Conservation (phyloP, 2,888 invertebrate species). For the Ophion obscuratus region DNA sequence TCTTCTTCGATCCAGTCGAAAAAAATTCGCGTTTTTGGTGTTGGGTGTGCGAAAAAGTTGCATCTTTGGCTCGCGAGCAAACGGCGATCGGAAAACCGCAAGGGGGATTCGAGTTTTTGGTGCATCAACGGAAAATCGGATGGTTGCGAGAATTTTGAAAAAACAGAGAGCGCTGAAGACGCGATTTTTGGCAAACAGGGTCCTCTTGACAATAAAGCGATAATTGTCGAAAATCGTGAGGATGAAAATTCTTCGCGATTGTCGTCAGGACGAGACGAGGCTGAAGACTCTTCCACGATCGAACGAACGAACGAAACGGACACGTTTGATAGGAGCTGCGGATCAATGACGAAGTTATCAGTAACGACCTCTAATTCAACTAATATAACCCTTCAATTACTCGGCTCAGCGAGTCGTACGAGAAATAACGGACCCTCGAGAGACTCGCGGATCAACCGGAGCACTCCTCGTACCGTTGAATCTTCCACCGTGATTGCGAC, state of each 20-base stretch:
- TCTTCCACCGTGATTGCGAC: slow-evolving; percentile 39
- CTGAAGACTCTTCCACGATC: slow-evolving; percentile 5
- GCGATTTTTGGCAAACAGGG: neutral
- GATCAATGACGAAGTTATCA: slow-evolving; percentile 57
- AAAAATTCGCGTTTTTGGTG: slow-evolving; percentile 10
- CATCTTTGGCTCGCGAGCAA: slow-evolving; percentile 22
- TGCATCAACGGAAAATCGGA: slow-evolving; percentile 39
- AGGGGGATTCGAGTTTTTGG: slow-evolving; percentile 4
- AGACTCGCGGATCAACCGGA: slow-evolving; percentile 33
- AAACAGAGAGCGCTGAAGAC: neutral
- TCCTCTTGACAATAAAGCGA: neutral
- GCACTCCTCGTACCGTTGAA: slow-evolving; percentile 21
- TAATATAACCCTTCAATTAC: slow-evolving; percentile 58
- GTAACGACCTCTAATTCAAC: slow-evolving; percentile 60
- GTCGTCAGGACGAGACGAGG: neutral
- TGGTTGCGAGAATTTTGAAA: neutral
- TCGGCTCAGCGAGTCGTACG: slow-evolving; percentile 55
- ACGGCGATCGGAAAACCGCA: slow-evolving; percentile 1
- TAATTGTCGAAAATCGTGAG: neutral
- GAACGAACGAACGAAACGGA: slow-evolving; percentile 14
- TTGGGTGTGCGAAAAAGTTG: slow-evolving; percentile 26
- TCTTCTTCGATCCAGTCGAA: neutral
- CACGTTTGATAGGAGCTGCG: neutral
- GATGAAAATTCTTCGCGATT: neutral
- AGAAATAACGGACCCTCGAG: slow-evolving; percentile 38